Conservation (phyloP, 2,797 vertebrate species). For the Triplophysa yarkandensis region DNA sequence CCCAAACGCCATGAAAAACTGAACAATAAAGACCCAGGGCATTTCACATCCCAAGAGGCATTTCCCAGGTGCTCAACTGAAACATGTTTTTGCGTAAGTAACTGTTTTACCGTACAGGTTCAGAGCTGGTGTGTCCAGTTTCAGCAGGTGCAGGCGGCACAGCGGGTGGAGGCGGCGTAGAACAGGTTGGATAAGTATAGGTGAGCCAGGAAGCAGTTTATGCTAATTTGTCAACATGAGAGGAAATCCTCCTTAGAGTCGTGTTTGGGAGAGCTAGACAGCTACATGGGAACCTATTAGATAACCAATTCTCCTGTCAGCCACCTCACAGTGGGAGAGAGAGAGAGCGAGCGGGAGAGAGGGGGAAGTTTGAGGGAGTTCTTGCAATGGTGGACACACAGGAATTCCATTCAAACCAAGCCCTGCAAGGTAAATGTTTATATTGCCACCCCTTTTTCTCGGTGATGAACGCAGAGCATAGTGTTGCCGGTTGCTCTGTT, state of each 20-base stretch:
- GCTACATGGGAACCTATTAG: conserved; percentile 71
- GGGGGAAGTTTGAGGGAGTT: conserved; percentile 40
- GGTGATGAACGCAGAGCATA: conserved; percentile 20
- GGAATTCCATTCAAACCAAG: conserved; percentile 61
- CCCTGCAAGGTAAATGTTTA: conserved; percentile 79
- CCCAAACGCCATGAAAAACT: conserved; percentile 1
- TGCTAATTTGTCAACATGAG: conserved; percentile 79
- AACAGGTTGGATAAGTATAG: conserved; percentile 92
- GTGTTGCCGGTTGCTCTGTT: conserved; percentile 11
- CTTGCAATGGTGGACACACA: conserved; percentile 75
- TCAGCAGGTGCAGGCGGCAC: conserved; percentile 63
- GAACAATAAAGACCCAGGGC: background rate
- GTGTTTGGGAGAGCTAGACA: conserved; percentile 61
- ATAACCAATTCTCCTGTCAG: conserved; percentile 58
- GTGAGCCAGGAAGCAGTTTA: conserved; percentile 81
- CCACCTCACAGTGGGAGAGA: conserved; percentile 51
- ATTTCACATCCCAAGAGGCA: conserved; percentile 1
- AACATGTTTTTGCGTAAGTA: conserved; percentile 8
- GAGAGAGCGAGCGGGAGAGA: conserved; percentile 23
- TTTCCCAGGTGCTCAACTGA: conserved; percentile 4
- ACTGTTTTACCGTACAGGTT: conserved; percentile 42
- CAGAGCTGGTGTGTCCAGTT: conserved; percentile 57
- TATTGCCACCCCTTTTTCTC: conserved; percentile 44
- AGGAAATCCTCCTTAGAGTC: conserved; percentile 72
- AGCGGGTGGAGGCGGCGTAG: conserved; percentile 71